phyloP scores from a whole-genome alignment of 2,888 invertebrate species.

The Latrodectus elegans region DNA sequence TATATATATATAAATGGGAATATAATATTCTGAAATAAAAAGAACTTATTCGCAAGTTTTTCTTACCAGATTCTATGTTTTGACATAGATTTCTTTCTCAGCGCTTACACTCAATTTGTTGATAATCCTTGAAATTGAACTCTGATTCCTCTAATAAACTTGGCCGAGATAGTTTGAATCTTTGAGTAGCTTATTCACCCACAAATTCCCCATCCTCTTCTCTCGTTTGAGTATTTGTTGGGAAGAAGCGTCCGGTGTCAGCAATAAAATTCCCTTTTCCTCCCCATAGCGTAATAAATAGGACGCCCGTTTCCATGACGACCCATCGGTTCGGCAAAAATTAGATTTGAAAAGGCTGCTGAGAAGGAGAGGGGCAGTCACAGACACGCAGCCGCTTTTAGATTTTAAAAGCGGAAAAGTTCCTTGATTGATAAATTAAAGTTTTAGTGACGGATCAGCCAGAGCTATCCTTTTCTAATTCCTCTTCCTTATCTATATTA shows the following conservation, averaged over 20 bases:
- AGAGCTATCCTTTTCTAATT: constrained; percentile 16
- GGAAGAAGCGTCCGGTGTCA: constrained; percentile 8
- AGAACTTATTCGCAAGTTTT: too few relatives aligned
- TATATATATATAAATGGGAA: too few relatives aligned
- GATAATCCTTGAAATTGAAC: constrained; percentile 15
- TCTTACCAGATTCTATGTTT: too few relatives aligned
- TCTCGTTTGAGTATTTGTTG: not conserved
- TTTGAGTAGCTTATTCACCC: constrained; percentile 7
- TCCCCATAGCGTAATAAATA: constrained; percentile 47
- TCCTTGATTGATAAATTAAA: constrained; percentile 56
- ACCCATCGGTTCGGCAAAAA: constrained; percentile 43
- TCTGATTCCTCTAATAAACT: constrained; percentile 29
- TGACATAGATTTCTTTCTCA: too few relatives aligned
- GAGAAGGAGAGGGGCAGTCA: constrained; percentile 7
- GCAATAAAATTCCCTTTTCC: constrained; percentile 35
- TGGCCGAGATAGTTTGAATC: constrained; percentile 6
- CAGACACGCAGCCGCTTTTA: constrained; percentile 18
- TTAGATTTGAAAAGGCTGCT: constrained; percentile 58
- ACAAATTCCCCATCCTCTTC: not conserved
- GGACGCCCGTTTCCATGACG: constrained; percentile 34
- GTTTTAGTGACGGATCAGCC: constrained; percentile 25
- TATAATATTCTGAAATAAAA: too few relatives aligned
- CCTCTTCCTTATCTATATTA: not conserved
- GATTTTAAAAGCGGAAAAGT: constrained; percentile 48
- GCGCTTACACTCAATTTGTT: not conserved